Evolutionary conservation across 2,888 invertebrate species (phyloP), one percentile per base, ranked within the genome.

Genomic region (Flexamia atlantica): DNA sequence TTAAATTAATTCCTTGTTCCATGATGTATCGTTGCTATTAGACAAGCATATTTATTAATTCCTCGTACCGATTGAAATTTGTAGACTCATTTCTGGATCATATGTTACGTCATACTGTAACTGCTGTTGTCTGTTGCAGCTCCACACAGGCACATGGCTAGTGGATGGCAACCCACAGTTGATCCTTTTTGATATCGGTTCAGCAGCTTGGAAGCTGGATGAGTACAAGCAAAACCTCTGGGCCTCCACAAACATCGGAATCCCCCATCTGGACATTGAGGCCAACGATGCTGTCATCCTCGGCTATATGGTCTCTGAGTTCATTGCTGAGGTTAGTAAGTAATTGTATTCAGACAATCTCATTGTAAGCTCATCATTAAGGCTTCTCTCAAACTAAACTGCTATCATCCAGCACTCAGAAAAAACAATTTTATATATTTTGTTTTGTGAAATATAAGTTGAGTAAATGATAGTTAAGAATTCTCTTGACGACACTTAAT

Each of bases 91-190:
- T n/a, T n/a, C n/a, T n/a, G n/a, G n/a, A n/a, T n/a, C n/a, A n/a
- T n/a, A n/a, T n/a, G n/a, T n/a, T n/a, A n/a, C n/a, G n/a, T n/a
- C n/a, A 36, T 36, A 9, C 36, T 7, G 36, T 36, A 36, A 36
- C 36, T 7, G 9, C 36, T 36, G 36, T 36, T 36, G n/a, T n/a
- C 36, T 36, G 36, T 46, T 46, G 12, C 4, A 97, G 96, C 92
- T 98, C 12, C 95, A 97, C 89, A 98, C 97, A 42, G 99, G 99
- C n/a, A 95, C 98, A 1, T 99, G 99, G 99, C 91, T 99, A 76
- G 99, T 99, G 1, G 99, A 99, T 89, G 99, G 99, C n/a, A 99
- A 98, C 91, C 99, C 99, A 0, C 98, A 98, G 90, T 95, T 99
- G 60, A 95, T 99, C 82, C 92, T 99, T 3, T 99, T 99, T 91